Evolutionary conservation across 1,140 invertebrate genomes (phyloP).

Genomic region (Dryas iulia): DNA sequence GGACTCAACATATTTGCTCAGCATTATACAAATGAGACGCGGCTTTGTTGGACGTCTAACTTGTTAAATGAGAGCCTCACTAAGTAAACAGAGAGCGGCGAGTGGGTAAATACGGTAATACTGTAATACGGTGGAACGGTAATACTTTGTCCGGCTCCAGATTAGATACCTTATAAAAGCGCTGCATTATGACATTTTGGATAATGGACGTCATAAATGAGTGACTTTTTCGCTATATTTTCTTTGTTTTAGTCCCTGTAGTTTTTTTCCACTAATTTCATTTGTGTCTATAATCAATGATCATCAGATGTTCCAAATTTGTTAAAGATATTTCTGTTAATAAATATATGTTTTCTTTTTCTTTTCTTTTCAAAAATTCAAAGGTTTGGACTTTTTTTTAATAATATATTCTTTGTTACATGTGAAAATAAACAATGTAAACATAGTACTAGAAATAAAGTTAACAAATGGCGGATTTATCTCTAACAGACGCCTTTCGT

Average conservation of each 20-base stretch:
- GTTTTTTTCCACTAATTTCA: too few species aligned
- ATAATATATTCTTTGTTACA: too few species aligned
- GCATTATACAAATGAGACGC: slow-evolving; percentile 66
- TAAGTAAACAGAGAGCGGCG: slow-evolving; percentile 54
- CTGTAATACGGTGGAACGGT: slow-evolving; percentile 36
- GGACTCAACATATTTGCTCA: slow-evolving; percentile 48
- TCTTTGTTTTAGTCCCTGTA: neutral
- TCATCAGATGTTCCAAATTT: too few species aligned
- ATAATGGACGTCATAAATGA: neutral
- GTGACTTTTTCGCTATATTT: neutral
- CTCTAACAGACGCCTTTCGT: too few species aligned
- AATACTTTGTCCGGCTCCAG: slow-evolving; percentile 28
- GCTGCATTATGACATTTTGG: neutral
- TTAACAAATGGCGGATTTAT: too few species aligned
- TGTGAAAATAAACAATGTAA: too few species aligned
- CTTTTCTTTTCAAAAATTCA: too few species aligned
- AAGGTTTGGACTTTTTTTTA: too few species aligned
- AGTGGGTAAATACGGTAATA: slow-evolving; percentile 46
- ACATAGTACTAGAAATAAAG: too few species aligned
- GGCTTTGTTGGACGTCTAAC: slow-evolving; percentile 58
- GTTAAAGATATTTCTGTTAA: too few species aligned
- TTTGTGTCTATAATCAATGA: too few species aligned
- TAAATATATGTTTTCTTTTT: too few species aligned
- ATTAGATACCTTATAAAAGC: neutral
- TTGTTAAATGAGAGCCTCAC: slow-evolving; percentile 64